A percentile compares a stretch with the other conserved stretches of the same genome.
Conservation (phyloP, 2,888 invertebrate species). For the Corythucha ciliata region DNA sequence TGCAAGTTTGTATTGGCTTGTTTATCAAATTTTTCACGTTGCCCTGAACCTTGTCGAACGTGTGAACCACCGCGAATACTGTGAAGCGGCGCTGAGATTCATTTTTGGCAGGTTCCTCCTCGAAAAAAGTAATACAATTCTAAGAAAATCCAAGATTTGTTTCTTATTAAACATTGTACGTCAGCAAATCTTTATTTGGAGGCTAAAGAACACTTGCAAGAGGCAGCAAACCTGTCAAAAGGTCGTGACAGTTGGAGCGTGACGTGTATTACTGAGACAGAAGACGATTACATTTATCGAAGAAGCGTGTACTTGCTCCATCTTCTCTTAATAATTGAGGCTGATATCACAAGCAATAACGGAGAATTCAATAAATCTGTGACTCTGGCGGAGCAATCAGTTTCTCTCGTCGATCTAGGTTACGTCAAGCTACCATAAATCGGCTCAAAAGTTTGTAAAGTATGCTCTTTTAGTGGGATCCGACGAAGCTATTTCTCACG, state of each 20-base stretch:
- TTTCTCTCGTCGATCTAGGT: too few relatives aligned
- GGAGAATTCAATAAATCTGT: too few relatives aligned
- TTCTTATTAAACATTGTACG: too few relatives aligned
- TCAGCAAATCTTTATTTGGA: too few relatives aligned
- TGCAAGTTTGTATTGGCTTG: slow-evolving; percentile 15
- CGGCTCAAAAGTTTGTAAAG: too few relatives aligned
- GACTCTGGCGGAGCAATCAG: too few relatives aligned
- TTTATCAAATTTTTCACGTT: slow-evolving; percentile 16
- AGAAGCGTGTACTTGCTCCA: slow-evolving; percentile 14
- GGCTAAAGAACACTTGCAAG: slow-evolving; percentile 10
- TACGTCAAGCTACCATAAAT: too few relatives aligned
- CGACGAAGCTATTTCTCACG: too few relatives aligned
- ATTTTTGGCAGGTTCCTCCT: slow-evolving; percentile 14
- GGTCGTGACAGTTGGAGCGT: slow-evolving; percentile 18
- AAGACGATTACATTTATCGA: slow-evolving; percentile 12
- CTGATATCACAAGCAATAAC: too few relatives aligned
- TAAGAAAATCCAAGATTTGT: too few relatives aligned
- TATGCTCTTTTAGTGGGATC: too few relatives aligned
- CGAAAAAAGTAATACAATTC: slow-evolving; percentile 18
- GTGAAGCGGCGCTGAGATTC: slow-evolving; percentile 8
- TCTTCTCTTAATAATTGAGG: slow-evolving; percentile 8
- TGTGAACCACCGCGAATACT: not conserved
- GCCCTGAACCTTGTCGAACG: not conserved
- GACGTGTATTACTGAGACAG: not conserved
- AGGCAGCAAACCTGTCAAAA: slow-evolving; percentile 6